Conservation (phyloP, 2,888 invertebrate genomes). For the Chrysolina oricalcia region DNA sequence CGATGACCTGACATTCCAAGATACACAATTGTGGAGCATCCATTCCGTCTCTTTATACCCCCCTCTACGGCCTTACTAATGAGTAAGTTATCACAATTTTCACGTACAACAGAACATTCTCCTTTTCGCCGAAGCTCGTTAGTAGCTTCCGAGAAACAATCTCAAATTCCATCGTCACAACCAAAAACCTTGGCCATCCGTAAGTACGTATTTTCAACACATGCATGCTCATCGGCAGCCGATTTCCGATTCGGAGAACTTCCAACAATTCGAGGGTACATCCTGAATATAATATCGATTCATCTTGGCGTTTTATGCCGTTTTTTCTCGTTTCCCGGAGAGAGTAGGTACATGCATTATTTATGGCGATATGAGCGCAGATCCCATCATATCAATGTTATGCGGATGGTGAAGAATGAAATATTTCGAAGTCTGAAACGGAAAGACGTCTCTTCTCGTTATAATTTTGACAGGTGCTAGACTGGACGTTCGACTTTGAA, state of each 20-base stretch:
- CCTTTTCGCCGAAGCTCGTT: slow-evolving; percentile 41
- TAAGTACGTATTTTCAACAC: slow-evolving; percentile 20
- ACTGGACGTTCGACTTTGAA: slow-evolving; percentile 31
- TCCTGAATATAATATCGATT: slow-evolving; percentile 54
- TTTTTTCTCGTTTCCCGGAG: slow-evolving; percentile 28
- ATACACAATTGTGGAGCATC: background rate
- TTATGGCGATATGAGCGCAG: slow-evolving; percentile 39
- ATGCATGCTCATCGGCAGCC: background rate
- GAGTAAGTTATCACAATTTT: slow-evolving; percentile 40
- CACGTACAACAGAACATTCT: slow-evolving; percentile 37
- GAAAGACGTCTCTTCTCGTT: slow-evolving; percentile 33
- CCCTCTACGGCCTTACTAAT: slow-evolving; percentile 14
- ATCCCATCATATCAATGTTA: slow-evolving; percentile 30
- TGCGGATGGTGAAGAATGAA: slow-evolving; percentile 15
- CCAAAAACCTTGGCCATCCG: slow-evolving; percentile 33
- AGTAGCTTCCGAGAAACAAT: slow-evolving; percentile 42
- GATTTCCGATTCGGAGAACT: slow-evolving; percentile 36
- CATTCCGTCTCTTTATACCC: background rate
- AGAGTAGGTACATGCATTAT: slow-evolving; percentile 48
- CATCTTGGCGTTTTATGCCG: slow-evolving; percentile 35
- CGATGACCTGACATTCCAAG: background rate
- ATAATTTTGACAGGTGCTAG: slow-evolving; percentile 38
- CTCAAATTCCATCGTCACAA: slow-evolving; percentile 44
- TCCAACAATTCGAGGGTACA: slow-evolving; percentile 45
- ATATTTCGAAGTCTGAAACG: slow-evolving; percentile 28